Base-by-base conservation (phyloP, 2,888 invertebrate species). In the Callyntrura sp. region DNA sequence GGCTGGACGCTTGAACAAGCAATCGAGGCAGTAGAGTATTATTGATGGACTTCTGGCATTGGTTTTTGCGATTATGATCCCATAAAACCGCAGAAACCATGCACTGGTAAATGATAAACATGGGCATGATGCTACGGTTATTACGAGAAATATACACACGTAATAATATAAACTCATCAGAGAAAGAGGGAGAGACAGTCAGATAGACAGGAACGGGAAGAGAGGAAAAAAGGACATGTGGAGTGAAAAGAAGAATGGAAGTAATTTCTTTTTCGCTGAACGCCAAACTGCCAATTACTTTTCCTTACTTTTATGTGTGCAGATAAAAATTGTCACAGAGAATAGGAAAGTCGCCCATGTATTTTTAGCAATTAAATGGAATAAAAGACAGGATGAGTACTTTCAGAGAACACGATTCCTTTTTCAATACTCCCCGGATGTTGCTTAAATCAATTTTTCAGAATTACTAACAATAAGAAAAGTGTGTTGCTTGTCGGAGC, bases 11-110 rank as follows among this genome's bases (percentile, higher is more conserved):
- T 65, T 28, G 28, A 9, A 70, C 1, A 14, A 11, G 48, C 11
- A 48, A 48, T 23, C 45, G 45, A 2, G 23, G 48, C 20, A 45
- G 23, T 20, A 11, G 28, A 45, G 45, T 17, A 51, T 14, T 81
- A 79, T 28, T 86, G 85, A 86, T 86, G 85, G 57, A 86, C 65
- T 86, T 65, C 51, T 78, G 85, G 78, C 78, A 86, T 86, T 78
- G 78, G 78, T 43, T 78, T 86, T 82, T 82, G 82, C 55, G 78
- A 79, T 86, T 86, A 86, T 79, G 60, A 45, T 62, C 57, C 76
- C 85, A 76, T 85, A 85, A 85, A 85, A 85, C 57, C 70, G 9
- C 73, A 78, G 8, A 78, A 78, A 55, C 78, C 78, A 25, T 12
- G 20, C 51, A 78, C 23, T 23, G 51, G 55, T 78, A 78, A 48